Conservation (phyloP, 2,797 vertebrate genomes). For the Scomberomorus guttatus region DNA sequence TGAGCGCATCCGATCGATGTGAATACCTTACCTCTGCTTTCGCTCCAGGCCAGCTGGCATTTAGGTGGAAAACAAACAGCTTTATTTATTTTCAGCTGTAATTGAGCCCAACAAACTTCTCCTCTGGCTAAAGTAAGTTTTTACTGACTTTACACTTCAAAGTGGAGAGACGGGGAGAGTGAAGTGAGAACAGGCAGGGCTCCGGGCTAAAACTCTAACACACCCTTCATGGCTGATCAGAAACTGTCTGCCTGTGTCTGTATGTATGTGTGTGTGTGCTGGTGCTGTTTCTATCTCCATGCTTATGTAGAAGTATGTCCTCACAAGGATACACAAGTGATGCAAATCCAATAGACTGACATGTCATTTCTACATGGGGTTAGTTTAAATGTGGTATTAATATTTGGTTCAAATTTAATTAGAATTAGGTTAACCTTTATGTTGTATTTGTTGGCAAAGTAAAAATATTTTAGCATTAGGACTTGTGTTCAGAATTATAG, state of each 20-base stretch:
- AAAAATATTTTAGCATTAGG: not conserved
- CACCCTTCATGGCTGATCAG: slow-evolving; percentile 61
- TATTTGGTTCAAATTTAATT: not conserved
- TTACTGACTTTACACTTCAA: slow-evolving; percentile 64
- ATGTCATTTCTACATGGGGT: not conserved
- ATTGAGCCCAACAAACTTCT: slow-evolving; percentile 43
- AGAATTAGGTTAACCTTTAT: not conserved
- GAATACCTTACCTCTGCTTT: slow-evolving; percentile 16
- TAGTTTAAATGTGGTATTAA: not conserved
- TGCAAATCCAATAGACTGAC: not conserved
- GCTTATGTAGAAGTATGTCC: not conserved
- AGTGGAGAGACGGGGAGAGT: slow-evolving; percentile 44
- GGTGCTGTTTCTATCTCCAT: not conserved
- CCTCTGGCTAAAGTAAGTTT: slow-evolving; percentile 51
- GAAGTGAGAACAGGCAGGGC: slow-evolving; percentile 54
- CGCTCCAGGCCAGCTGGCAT: slow-evolving; percentile 33
- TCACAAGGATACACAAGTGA: not conserved
- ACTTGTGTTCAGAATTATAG: not conserved
- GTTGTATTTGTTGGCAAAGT: not conserved
- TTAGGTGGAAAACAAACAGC: slow-evolving; percentile 34
- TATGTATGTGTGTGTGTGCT: slow-evolving; percentile 5
- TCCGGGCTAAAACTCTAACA: slow-evolving; percentile 47
- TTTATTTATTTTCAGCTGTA: slow-evolving; percentile 45
- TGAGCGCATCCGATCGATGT: slow-evolving; percentile 35
- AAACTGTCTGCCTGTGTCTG: slow-evolving; percentile 14